Evolutionary conservation across 2,888 invertebrate genomes (phyloP).

Genomic region (Endotricha flammealis): DNA sequence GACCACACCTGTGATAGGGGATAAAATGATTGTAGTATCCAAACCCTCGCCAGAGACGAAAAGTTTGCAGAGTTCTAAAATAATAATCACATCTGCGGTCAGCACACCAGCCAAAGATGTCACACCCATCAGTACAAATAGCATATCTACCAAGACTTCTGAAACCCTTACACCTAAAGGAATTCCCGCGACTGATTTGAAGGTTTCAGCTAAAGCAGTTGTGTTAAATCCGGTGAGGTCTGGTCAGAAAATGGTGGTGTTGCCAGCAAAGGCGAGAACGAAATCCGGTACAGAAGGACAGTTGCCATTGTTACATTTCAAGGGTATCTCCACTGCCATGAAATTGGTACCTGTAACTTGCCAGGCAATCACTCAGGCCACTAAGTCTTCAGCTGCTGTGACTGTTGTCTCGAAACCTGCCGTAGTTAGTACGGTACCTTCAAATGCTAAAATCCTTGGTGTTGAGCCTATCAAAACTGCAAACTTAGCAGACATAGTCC

Average conservation of each 20-base stretch:
- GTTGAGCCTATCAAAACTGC: slow-evolving; percentile 59
- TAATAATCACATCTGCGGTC: slow-evolving; percentile 53
- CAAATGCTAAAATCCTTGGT: slow-evolving; percentile 48
- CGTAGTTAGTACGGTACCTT: slow-evolving; percentile 38
- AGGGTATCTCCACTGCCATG: slow-evolving; percentile 66
- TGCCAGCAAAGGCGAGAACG: slow-evolving; percentile 63
- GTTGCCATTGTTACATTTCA: slow-evolving; percentile 65
- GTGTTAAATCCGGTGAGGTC: slow-evolving; percentile 71
- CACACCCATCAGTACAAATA: slow-evolving; percentile 41
- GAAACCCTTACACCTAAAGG: slow-evolving; percentile 66
- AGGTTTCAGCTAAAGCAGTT: slow-evolving; percentile 70
- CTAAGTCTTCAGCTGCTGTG: slow-evolving; percentile 43
- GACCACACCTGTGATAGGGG: slow-evolving; percentile 38
- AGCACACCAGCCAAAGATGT: slow-evolving; percentile 43
- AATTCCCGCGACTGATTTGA: slow-evolving; percentile 68
- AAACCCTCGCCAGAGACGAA: slow-evolving; percentile 54
- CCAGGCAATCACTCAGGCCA: slow-evolving; percentile 42
- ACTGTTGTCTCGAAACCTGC: slow-evolving; percentile 57
- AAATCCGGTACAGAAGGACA: slow-evolving; percentile 57
- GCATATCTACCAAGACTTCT: slow-evolving; percentile 43
- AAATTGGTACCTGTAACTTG: slow-evolving; percentile 67
- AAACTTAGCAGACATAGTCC: slow-evolving; percentile 67
- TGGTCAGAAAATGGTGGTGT: slow-evolving; percentile 71
- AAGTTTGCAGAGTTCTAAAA: slow-evolving; percentile 48
- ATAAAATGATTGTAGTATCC: slow-evolving; percentile 71